phyloP scores from a whole-genome alignment of 1,140 invertebrate species.

The Steinernema khuongi region DNA sequence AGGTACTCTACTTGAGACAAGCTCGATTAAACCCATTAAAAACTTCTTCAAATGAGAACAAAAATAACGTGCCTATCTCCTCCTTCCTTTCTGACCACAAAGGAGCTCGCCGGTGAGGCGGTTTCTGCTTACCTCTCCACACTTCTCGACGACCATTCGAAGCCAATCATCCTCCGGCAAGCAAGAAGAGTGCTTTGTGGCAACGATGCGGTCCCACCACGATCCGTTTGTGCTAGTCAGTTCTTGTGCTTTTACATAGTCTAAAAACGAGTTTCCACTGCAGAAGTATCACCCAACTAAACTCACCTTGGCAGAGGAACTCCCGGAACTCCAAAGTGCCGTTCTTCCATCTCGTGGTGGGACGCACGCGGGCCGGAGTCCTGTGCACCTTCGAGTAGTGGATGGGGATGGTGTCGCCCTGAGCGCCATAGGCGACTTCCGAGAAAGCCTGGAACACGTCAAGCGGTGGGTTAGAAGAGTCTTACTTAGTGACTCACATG shows the following conservation, averaged over 20 bases:
- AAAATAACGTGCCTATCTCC: too few relatives aligned
- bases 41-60: neutral
- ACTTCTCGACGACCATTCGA: neutral
- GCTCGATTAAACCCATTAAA: too few relatives aligned
- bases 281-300: neutral
- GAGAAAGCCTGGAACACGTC: neutral
- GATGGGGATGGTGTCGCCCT: neutral
- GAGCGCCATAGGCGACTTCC: neutral
- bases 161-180: neutral
- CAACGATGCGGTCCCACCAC: neutral
- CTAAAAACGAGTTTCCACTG: too few relatives aligned
- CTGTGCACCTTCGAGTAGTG: neutral
- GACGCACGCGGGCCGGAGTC: neutral
- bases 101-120: too few relatives aligned
- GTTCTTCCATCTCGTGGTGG: neutral
- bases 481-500: neutral
- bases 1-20: too few relatives aligned
- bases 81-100: too few relatives aligned
- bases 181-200: neutral
- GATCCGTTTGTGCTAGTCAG: neutral
- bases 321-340: neutral
- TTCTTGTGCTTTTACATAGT: neutral
- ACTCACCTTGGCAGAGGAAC: neutral
- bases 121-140: neutral
- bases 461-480: neutral